Evolutionary conservation across 1,140 invertebrate species (phyloP).

Genomic region (Brachionus rotundiformis): DNA sequence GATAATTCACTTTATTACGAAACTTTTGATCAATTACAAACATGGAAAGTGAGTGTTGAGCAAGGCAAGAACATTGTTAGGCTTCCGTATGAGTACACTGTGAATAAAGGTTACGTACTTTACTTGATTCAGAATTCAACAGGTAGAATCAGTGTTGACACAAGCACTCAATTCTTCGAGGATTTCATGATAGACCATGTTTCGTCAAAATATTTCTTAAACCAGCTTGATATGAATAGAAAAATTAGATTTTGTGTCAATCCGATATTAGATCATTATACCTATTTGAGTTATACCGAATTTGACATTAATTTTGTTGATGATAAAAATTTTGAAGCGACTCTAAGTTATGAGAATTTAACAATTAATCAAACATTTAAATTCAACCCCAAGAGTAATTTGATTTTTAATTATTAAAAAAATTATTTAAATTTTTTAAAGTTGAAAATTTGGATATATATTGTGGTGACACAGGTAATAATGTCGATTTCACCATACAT

Average conservation of each 20-base stretch:
- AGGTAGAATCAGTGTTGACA: not conserved
- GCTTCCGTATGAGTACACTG: not conserved
- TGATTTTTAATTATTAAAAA: not conserved
- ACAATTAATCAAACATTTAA: not conserved
- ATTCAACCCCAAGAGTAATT: not conserved
- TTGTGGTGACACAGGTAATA: constrained; percentile 3
- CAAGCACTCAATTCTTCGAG: not conserved
- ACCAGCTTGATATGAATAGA: not conserved
- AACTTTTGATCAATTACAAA: not conserved
- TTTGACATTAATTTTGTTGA: not conserved
- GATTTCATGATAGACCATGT: not conserved
- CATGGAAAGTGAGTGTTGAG: not conserved
- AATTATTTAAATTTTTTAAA: not conserved
- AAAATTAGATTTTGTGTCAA: constrained; percentile 2
- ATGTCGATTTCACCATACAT: not conserved
- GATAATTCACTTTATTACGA: not conserved
- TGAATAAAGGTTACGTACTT: not conserved
- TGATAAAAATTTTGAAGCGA: not conserved
- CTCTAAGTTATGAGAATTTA: not conserved
- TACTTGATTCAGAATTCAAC: not conserved
- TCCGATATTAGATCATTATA: not conserved
- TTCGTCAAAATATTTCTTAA: not conserved
- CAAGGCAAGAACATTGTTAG: not conserved
- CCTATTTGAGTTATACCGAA: not conserved
- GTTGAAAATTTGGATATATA: constrained; percentile 28